These are phyloP conservation scores for Thamnophis elegans DNA, from an alignment of 2,797 vertebrate genomes.

Conservation along the genomic window DNA sequence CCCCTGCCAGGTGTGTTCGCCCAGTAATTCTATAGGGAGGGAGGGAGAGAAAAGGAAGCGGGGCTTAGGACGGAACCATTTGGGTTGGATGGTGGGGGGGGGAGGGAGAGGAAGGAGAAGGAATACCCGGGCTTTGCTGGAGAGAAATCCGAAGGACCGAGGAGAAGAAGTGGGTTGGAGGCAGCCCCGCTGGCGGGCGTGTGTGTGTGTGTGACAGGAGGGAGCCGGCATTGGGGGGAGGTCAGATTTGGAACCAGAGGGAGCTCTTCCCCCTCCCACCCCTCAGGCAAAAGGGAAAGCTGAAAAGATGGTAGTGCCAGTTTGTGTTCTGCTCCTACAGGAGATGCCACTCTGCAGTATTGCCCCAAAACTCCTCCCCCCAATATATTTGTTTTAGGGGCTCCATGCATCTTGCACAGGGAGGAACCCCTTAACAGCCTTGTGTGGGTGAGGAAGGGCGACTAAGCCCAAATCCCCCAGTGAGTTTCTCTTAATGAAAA, in stretches of 20 bases:
- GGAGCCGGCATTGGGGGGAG: neutral
- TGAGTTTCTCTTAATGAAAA: neutral
- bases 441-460: neutral
- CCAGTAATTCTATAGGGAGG: neutral
- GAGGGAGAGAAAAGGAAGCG: neutral
- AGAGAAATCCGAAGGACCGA: neutral
- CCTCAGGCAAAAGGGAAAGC: neutral
- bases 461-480: neutral
- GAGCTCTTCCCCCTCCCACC: no score
- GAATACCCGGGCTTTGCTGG: neutral
- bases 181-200: neutral
- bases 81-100: neutral
- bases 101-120: rapidly evolving
- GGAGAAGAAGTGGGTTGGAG: neutral
- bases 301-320: neutral
- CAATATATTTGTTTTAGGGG: neutral
- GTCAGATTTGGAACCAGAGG: neutral
- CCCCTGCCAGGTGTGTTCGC: constrained; percentile 37
- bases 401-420: neutral
- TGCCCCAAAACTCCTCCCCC: neutral
- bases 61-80: neutral
- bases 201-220: neutral
- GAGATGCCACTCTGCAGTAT: neutral
- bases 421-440: neutral
- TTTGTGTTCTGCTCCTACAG: neutral